Evolutionary conservation across 1,140 invertebrate species (phyloP), one percentile per base, ranked within the genome.

Genomic region (Nasonia giraulti): DNA sequence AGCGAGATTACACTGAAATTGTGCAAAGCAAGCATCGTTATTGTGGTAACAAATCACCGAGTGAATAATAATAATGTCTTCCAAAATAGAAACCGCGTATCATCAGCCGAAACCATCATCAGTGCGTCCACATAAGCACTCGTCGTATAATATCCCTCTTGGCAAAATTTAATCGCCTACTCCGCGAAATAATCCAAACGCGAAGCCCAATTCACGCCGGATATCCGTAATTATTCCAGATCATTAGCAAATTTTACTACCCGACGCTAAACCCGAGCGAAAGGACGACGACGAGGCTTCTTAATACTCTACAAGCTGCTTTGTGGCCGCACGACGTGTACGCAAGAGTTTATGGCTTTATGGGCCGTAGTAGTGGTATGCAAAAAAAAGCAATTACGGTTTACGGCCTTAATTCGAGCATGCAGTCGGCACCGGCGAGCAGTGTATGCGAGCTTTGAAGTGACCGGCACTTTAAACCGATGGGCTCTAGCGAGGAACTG

Each of bases 271-370:
- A 17, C 31, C 27, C 0, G 11, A 17, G 20, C 17, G 2, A 55
- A 55, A 55, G 20, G 20, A 69, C 44, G n/a, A 74, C 44, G 11
- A 27, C 8, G 20, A 76, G 68, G 23, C 55, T 66, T 40, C 40
- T 44, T 44, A 7, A 44, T 44, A 44, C 40, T 20, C 37, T 12
- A 37, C 20, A 37, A 37, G 27, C 73, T 75, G 12, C 33, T 75
- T 77, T 23, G 37, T 69, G 37, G 20, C 5, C 20, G 66, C 33
- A 77, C 71, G 77, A 85, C 71, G 71, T 81, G 55, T 81, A 85
- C 78, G 75, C 73, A 85, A 78, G 20, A 69, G n/a, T 89, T 90
- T 89, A 87, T 73, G 37, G 81, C 71, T 88, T 88, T 87, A 89
- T 76, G 85, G 74, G 23, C 37, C 62, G 31, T 85, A n/a, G 74